phyloP scores from a whole-genome alignment of 1,140 invertebrate species.

The Caenorhabditis remanei region DNA sequence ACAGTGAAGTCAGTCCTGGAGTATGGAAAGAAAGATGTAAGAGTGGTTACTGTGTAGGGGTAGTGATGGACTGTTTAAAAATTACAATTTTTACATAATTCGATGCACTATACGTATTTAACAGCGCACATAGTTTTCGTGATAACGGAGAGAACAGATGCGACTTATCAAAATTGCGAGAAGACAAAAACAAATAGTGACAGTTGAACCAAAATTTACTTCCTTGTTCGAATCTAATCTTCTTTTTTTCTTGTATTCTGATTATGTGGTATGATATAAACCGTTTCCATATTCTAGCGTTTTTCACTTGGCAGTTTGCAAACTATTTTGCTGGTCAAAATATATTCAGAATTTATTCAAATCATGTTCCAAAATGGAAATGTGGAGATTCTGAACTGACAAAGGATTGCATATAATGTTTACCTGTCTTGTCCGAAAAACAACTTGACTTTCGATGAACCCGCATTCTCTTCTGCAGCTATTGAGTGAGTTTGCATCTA shows the following conservation, averaged over 20 bases:
- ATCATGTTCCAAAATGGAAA: conserved; percentile 74
- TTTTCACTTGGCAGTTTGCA: conserved; percentile 76
- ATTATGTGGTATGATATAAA: conserved; percentile 74
- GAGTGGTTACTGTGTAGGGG: not conserved
- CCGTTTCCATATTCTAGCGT: conserved; percentile 73
- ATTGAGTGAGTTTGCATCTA: conserved; percentile 65
- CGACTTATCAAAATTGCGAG: too few species aligned
- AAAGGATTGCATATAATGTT: conserved; percentile 63
- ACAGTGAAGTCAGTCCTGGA: not conserved
- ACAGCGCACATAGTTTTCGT: too few species aligned
- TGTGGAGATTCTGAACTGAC: conserved; percentile 60
- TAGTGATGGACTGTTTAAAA: too few species aligned
- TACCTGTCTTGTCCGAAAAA: conserved; percentile 58
- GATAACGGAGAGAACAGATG: too few species aligned
- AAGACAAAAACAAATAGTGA: not conserved
- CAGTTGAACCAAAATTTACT: not conserved
- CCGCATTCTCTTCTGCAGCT: conserved; percentile 71
- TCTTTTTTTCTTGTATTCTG: not conserved
- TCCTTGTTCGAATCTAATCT: not conserved
- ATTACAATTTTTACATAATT: too few species aligned
- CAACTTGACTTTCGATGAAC: conserved; percentile 66
- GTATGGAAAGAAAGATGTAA: not conserved
- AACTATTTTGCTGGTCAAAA: conserved; percentile 75
- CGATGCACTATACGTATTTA: too few species aligned
- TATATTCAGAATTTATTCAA: conserved; percentile 76